A percentile compares a stretch with the other conserved stretches of the same genome.
phyloP scores from a whole-genome alignment of 1,140 invertebrate genomes.

The Drosophila nasuta region DNA sequence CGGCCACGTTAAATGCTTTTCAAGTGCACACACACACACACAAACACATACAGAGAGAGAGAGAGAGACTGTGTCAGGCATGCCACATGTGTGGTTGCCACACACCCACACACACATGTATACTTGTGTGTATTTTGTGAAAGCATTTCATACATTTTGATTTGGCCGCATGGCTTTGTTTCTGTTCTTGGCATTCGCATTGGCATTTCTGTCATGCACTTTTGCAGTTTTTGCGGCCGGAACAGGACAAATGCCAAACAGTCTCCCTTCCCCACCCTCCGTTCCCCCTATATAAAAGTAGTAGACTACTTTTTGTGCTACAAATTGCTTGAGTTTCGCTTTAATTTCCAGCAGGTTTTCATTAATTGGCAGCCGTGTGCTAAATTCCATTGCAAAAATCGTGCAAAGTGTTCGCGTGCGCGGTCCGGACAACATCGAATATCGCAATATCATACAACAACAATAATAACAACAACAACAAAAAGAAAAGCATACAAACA shows the following conservation, averaged over 20 bases:
- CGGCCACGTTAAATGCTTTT: slow-evolving; percentile 62
- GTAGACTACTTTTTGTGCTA: slow-evolving; percentile 3
- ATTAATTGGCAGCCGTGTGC: slow-evolving; percentile 67
- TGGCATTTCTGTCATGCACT: slow-evolving; percentile 54
- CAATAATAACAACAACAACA: slow-evolving; percentile 1
- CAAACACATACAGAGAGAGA: not conserved
- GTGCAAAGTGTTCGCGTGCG: slow-evolving; percentile 51
- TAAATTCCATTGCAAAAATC: slow-evolving; percentile 40
- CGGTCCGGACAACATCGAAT: slow-evolving; percentile 46
- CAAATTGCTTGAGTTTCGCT: slow-evolving; percentile 43
- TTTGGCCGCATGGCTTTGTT: slow-evolving; percentile 45
- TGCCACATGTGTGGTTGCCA: slow-evolving; percentile 40
- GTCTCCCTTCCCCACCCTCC: not conserved
- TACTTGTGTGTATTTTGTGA: slow-evolving; percentile 37
- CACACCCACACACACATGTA: slow-evolving; percentile 21
- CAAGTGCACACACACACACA: slow-evolving; percentile 52
- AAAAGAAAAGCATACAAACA: slow-evolving; percentile 18
- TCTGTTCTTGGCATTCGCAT: slow-evolving; percentile 57
- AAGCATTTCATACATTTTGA: slow-evolving; percentile 60
- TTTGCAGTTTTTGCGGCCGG: slow-evolving; percentile 45
- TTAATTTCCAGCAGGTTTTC: slow-evolving; percentile 58
- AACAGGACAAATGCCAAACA: slow-evolving; percentile 41
- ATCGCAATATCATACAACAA: slow-evolving; percentile 20
- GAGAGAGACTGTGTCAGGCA: slow-evolving; percentile 12
- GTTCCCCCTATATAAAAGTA: too few relatives aligned